Conservation (phyloP, 2,797 vertebrate species). For the Enteromius thamalakanensis region DNA sequence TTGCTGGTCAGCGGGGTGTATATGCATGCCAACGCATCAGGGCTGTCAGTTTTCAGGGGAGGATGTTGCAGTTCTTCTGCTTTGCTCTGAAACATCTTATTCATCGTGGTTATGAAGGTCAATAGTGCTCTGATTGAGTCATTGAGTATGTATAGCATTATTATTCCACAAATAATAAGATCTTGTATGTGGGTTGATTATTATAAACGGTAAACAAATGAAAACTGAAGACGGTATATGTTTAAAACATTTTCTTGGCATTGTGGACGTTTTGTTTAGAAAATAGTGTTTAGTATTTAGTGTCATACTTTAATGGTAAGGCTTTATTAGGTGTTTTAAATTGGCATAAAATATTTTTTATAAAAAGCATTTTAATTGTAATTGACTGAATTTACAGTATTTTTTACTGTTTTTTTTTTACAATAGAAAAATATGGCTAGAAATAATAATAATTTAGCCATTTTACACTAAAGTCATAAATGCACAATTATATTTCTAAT, state of each 20-base stretch:
- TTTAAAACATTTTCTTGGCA: neutral
- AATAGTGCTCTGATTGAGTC: neutral
- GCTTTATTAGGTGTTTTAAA: neutral
- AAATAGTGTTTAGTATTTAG: neutral
- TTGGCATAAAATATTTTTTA: neutral
- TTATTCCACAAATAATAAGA: neutral
- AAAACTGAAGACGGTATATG: neutral
- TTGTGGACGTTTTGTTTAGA: neutral
- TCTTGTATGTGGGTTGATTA: neutral
- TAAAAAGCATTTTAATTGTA: neutral
- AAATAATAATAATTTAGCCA: neutral
- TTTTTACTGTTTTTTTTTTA: neutral
- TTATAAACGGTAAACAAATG: neutral
- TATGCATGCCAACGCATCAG: conserved; percentile 51
- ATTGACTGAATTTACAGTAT: neutral
- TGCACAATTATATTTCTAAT: neutral
- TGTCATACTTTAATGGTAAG: neutral
- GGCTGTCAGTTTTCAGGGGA: conserved; percentile 23
- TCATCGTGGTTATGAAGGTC: conserved; percentile 5
- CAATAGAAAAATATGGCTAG: neutral
- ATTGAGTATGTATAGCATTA: neutral
- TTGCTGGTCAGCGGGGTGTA: conserved; percentile 62
- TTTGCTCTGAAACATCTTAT: conserved; percentile 35
- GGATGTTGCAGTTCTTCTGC: conserved; percentile 12
- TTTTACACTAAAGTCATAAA: neutral